phyloP scores from a whole-genome alignment of 1,140 invertebrate genomes.

The Drosophila aff. region DNA sequence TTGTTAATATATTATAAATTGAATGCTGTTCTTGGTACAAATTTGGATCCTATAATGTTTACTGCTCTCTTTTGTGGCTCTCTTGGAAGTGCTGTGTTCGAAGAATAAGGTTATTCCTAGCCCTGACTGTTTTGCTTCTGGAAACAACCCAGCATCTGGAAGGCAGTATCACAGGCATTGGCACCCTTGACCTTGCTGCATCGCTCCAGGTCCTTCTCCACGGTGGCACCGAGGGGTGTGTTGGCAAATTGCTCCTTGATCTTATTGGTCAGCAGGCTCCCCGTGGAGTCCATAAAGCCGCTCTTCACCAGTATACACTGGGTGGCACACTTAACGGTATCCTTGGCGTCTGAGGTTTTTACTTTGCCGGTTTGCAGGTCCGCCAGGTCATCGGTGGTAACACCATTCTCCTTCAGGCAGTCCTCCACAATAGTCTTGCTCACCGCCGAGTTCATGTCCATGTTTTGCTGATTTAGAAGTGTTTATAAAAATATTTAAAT shows the following conservation, averaged over 20 bases:
- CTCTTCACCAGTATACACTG: conserved; percentile 62
- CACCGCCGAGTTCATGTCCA: not conserved
- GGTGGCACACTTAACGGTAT: conserved; percentile 60
- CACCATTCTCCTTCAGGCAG: conserved; percentile 61
- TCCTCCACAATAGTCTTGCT: not conserved
- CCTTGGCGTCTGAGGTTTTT: conserved; percentile 44
- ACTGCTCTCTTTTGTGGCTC: conserved; percentile 1
- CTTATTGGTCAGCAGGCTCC: conserved; percentile 29
- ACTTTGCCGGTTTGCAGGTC: conserved; percentile 54
- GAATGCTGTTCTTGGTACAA: not conserved
- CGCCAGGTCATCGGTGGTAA: conserved; percentile 38
- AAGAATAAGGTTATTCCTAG: not conserved
- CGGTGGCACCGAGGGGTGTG: not conserved
- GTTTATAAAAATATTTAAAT: not conserved
- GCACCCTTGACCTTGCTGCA: conserved; percentile 47
- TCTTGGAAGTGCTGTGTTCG: not conserved
- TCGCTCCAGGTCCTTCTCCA: conserved; percentile 29
- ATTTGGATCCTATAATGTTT: not conserved
- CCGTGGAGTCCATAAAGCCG: conserved; percentile 61
- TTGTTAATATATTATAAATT: not conserved
- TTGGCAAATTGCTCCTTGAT: conserved; percentile 24
- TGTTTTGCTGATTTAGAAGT: not conserved
- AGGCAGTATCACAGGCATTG: conserved; percentile 69
- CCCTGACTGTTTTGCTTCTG: not conserved
- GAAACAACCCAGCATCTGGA: conserved; percentile 50